Evolutionary conservation across 2,797 vertebrate species (phyloP).

Genomic region (Xenentodon cancila): DNA sequence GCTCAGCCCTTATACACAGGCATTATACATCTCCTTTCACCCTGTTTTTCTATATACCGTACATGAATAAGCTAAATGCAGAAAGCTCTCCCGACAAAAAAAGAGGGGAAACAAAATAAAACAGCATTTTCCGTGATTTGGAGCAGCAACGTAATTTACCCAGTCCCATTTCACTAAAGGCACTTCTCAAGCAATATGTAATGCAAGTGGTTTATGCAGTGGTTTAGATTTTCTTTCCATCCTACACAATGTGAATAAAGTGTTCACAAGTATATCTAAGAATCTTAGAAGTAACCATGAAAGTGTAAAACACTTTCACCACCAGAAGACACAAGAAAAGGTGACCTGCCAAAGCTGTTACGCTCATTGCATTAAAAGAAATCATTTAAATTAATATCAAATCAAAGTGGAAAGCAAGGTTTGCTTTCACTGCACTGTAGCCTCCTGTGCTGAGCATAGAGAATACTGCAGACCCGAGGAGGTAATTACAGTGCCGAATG

Average conservation of each 20-base stretch:
- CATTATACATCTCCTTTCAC: constrained; percentile 63
- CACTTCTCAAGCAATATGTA: constrained; percentile 70
- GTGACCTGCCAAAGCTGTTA: not conserved
- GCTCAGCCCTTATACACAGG: constrained; percentile 65
- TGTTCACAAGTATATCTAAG: constrained; percentile 17
- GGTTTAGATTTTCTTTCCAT: constrained; percentile 65
- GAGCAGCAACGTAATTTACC: constrained; percentile 60
- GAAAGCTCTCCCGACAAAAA: constrained; percentile 73
- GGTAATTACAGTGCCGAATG: constrained; percentile 43
- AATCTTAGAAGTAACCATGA: not conserved
- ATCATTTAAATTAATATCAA: constrained; percentile 5
- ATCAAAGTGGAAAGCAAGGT: constrained; percentile 23
- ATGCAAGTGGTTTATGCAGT: constrained; percentile 72
- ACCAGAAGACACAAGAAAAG: not conserved
- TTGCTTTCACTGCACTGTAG: constrained; percentile 12
- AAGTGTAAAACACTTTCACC: not conserved
- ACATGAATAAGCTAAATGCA: constrained; percentile 80
- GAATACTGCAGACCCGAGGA: constrained; percentile 34
- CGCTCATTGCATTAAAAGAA: not conserved
- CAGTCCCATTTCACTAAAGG: constrained; percentile 65
- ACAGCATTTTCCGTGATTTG: constrained; percentile 67
- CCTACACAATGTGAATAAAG: constrained; percentile 17
- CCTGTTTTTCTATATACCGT: constrained; percentile 58
- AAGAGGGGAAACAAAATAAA: constrained; percentile 58
- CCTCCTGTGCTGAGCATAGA: constrained; percentile 15